Conservation (phyloP, 2,797 vertebrate species). For the Chelidonichthys spinosus region DNA sequence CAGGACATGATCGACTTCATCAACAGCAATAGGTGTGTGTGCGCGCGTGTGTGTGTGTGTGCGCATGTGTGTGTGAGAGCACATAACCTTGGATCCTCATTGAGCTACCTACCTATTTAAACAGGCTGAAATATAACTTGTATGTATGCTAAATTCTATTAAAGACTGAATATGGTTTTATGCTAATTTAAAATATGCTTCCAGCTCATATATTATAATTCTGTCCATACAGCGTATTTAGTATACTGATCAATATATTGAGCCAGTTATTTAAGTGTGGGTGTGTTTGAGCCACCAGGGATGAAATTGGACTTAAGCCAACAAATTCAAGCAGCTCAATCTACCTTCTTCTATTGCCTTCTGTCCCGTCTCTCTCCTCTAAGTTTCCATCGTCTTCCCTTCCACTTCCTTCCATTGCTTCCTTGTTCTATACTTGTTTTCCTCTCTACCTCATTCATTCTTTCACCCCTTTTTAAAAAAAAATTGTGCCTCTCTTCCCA, state of each 20-base stretch:
- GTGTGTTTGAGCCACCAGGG: slow-evolving; percentile 22
- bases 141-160: slow-evolving; percentile 1
- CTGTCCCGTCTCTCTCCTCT: neutral
- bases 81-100: slow-evolving; percentile 25
- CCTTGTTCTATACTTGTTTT: neutral
- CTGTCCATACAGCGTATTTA: slow-evolving; percentile 39
- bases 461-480: neutral
- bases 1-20: slow-evolving; percentile 98
- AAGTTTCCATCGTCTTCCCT: slow-evolving; percentile 8
- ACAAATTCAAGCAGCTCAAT: slow-evolving; percentile 28
- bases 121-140: neutral
- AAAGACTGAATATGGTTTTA: slow-evolving; percentile 5
- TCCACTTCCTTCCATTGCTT: neutral
- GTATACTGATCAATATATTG: slow-evolving; percentile 34
- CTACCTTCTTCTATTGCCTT: slow-evolving; percentile 1
- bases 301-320: slow-evolving; percentile 40
- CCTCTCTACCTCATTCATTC: neutral
- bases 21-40: slow-evolving; percentile 90
- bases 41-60: slow-evolving; percentile 76
- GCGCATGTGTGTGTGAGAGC: slow-evolving; percentile 8
- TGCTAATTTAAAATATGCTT: slow-evolving; percentile 29
- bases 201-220: slow-evolving; percentile 38
- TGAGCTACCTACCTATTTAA: slow-evolving; percentile 11
- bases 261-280: slow-evolving; percentile 32
- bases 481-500: neutral